Evolutionary conservation across 2,113 vertebrate species (phyloP), one percentile per base, ranked within the genome.

Genomic region (Dromaius novaehollandiae): DNA sequence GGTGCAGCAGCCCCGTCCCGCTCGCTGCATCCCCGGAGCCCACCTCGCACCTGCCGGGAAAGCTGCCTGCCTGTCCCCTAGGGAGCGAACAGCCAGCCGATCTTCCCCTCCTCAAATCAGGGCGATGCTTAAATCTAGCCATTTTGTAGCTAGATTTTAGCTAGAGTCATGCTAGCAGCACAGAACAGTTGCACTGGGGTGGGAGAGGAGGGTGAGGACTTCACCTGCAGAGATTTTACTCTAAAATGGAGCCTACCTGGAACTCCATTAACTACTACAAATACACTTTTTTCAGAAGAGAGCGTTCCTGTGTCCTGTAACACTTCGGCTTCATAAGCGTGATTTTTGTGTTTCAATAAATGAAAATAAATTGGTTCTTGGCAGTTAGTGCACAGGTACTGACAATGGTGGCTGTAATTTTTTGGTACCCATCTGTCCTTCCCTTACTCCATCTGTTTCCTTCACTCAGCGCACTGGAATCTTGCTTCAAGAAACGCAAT

Each of bases 401-500:
- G 65, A 68, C 96, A 96, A 90, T 0, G 0, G 73, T 85, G 85
- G 56, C 90, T 90, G 58, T 66, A 91, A 71, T 71, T 92, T 88
- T 93, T 91, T 88, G 79, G n/a, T 76, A 95, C 86, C 88, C 95
- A 92, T 89, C 71, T 89, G 95, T 97, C 86, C 86, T 96, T 20
- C 86, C 79, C 44, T 86, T 95, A 89, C 56, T 86, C 97, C 97
- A 98, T 97, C 97, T 97, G 96, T 97, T 97, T 96, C 98, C 96
- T 98, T 98, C 98, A 98, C 97, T 98, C 97, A 97, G 50, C 53
- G 61, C 86, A 30, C 64, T 82, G 97, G 96, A 97, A 97, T 97
- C 78, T 66, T 96, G 95, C 55, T 93, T 90, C 95, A 88, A 30
- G 90, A 96, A 97, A 96, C 50, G 92, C 88, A 98, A 96, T 94